Evolutionary conservation across 1,140 invertebrate species (phyloP).

Genomic region (Drosophila nasuta): DNA sequence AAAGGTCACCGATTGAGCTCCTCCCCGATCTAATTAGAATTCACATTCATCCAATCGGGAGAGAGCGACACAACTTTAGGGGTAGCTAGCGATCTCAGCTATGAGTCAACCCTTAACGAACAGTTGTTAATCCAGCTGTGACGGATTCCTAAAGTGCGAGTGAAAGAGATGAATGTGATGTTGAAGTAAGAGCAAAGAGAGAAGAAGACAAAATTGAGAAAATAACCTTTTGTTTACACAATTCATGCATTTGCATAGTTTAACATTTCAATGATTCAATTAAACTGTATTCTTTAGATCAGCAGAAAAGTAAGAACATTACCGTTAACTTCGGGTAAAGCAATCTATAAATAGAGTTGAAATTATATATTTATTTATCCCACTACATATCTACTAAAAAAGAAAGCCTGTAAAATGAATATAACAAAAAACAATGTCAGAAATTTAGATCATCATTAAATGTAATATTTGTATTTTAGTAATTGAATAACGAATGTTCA

Average conservation of each 20-base stretch:
- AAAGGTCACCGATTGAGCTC: conserved; percentile 54
- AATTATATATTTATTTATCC: no score
- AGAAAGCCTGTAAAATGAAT: no score
- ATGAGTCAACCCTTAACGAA: conserved; percentile 51
- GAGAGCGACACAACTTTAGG: conserved; percentile 1
- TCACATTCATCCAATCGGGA: conserved; percentile 48
- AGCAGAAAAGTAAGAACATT: neutral
- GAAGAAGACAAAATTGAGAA: neutral
- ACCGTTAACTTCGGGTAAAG: no score
- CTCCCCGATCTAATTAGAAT: conserved; percentile 72
- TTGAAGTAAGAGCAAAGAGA: conserved; percentile 1
- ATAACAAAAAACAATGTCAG: no score
- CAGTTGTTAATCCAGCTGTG: neutral
- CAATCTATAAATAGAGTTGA: no score
- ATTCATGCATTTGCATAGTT: conserved; percentile 24
- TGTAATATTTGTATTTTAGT: no score
- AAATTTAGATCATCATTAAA: no score
- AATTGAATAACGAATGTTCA: no score
- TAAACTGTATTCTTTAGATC: neutral
- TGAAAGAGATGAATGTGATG: conserved; percentile 31
- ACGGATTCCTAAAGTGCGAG: neutral
- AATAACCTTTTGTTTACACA: neutral
- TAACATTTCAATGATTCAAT: conserved; percentile 3
- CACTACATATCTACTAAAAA: no score
- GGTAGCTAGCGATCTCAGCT: conserved; percentile 55